These are phyloP conservation scores for Cataglyphis hispanica DNA, from an alignment of 1,140 invertebrate genomes.

Conservation along the genomic window DNA sequence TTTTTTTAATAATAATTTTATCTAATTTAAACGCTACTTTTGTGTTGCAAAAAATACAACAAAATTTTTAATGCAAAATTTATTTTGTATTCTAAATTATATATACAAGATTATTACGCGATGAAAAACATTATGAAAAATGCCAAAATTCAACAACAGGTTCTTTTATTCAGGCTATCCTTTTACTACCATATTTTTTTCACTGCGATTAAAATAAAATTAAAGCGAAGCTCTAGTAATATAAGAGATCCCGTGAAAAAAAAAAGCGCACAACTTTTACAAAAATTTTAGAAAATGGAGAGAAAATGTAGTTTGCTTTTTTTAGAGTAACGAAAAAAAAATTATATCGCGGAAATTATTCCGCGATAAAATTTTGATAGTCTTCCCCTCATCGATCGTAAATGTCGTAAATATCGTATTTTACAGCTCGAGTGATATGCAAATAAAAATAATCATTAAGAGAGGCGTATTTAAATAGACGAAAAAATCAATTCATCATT, in stretches of 20 bases:
- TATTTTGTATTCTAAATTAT: neutral
- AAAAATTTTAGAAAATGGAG: neutral
- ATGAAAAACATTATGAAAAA: neutral
- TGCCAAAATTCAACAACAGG: neutral
- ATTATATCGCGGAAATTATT: slow-evolving; percentile 6
- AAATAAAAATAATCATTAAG: neutral
- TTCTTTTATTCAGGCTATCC: neutral
- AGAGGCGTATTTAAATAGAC: neutral
- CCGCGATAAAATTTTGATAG: neutral
- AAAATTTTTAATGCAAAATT: neutral
- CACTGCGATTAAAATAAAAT: neutral
- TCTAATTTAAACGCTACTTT: neutral
- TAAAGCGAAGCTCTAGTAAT: slow-evolving; percentile 5
- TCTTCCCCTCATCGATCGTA: neutral
- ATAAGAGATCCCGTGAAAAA: neutral
- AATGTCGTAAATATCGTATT: neutral
- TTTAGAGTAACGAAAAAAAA: slow-evolving; percentile 5
- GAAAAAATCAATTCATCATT: neutral
- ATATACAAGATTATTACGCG: neutral
- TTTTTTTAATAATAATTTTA: neutral
- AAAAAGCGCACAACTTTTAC: neutral
- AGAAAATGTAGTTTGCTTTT: neutral
- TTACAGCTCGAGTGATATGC: neutral
- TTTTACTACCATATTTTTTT: neutral
- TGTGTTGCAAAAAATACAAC: neutral